Evolutionary conservation across 1,140 invertebrate species (phyloP), one percentile per base, ranked within the genome.

Genomic region (Kradibia gibbosae): DNA sequence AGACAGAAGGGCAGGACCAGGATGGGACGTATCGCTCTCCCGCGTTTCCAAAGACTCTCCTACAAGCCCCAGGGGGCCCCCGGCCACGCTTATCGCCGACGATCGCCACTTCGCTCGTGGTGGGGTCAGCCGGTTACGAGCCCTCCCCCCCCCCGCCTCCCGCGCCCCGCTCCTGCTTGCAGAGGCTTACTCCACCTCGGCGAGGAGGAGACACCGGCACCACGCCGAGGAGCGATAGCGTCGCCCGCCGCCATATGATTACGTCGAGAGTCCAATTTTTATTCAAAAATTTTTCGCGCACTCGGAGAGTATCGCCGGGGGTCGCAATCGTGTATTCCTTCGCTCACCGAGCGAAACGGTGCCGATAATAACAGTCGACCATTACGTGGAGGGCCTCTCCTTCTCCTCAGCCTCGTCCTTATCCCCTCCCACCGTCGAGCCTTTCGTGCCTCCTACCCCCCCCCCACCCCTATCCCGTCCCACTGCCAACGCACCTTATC

Each of bases 121-220:
- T 86, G 87, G 89, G 89, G 89, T 89, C 86, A 91, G 90, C 90
- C 89, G 90, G 90, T 91, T 91, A 86, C 86, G 70, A 53, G 48
- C 11, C 2, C 65, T 28, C 53, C 15, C 7, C 31, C 34, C 22
- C 73, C n/a, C 10, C 34, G 11, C 67, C 39, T 22, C 34, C 20
- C 34, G 28, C n/a, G 48, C n/a, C 57, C 17, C 53, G 22, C 53
- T 55, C 53, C 8, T 17, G 1, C 53, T 55, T 13, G 42, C 42
- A 8, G 13, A 45, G n/a, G n/a, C 42, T 13, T 13, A 45, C 42
- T 45, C n/a, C 7, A 0, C n/a, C 15, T n/a, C 11, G 11, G 4
- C 1, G 31, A 74, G 72, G 11, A 36, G 20, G 50, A 70, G 67
- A 13, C 2, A 36, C 20, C 62, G 62, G 36, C 15, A 45, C 25